phyloP scores from a whole-genome alignment of 2,797 vertebrate species.

The Xerus rutilus region DNA sequence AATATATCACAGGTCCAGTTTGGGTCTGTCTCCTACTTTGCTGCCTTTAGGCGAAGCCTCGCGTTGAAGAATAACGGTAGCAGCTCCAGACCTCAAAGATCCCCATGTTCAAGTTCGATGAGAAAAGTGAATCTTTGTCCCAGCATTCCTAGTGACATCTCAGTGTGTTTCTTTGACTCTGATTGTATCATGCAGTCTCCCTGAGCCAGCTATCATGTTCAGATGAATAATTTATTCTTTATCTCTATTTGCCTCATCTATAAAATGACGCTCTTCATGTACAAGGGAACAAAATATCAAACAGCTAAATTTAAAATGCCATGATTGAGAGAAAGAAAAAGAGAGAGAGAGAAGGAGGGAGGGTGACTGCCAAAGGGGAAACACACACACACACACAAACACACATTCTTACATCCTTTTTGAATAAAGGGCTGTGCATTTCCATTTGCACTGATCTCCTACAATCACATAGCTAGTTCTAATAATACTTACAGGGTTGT shows the following conservation, averaged over 20 bases:
- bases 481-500: not conserved
- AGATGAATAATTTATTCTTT: not conserved
- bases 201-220: not conserved
- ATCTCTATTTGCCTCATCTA: not conserved
- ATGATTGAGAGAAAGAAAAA: not conserved
- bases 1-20: not conserved
- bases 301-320: not conserved
- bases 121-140: not conserved
- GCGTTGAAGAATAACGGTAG: accelerated
- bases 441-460: not conserved
- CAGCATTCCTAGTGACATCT: not conserved
- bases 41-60: not conserved
- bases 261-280: not conserved
- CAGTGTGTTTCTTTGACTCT: not conserved
- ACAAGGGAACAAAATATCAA: not conserved
- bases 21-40: not conserved
- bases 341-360: not conserved
- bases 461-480: not conserved
- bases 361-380: too few species aligned
- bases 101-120: not conserved
- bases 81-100: not conserved
- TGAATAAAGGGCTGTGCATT: not conserved
- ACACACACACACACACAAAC: too few species aligned
- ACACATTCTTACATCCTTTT: not conserved
- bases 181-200: accelerated